Percentiles rank a stretch among this genome's conserved stretches.
Evolutionary conservation across 2,797 vertebrate genomes (phyloP).

Genomic region (Varecia variegata): DNA sequence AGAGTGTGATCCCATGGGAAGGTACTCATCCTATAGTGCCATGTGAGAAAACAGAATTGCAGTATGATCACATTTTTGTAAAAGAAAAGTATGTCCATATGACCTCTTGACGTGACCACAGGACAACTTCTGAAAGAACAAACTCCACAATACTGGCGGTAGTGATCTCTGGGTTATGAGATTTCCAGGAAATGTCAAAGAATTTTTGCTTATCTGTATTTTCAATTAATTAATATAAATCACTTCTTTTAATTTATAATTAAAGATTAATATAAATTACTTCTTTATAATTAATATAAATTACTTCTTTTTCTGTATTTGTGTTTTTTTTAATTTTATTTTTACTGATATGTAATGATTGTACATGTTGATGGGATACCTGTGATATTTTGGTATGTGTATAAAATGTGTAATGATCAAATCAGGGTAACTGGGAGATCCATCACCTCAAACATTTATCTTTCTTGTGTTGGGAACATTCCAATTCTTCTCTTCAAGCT

Average conservation of each 20-base stretch:
- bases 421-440: background rate
- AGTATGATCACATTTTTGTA: background rate
- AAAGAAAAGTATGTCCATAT: background rate
- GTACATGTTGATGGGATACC: background rate
- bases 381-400: background rate
- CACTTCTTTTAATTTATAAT: background rate
- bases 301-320: background rate
- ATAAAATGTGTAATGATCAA: background rate
- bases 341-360: background rate
- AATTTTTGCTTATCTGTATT: background rate
- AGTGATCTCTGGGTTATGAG: background rate
- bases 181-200: background rate
- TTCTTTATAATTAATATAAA: background rate
- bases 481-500: background rate
- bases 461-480: background rate
- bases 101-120: background rate
- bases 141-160: background rate
- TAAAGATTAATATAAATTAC: background rate
- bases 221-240: conserved; percentile 19
- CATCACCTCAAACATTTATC: background rate
- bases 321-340: background rate
- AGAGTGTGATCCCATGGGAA: background rate
- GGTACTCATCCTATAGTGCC: background rate
- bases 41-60: background rate
- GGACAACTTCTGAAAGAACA: background rate